Conservation (phyloP, 1,140 invertebrate species). For the Planococcus citri region DNA sequence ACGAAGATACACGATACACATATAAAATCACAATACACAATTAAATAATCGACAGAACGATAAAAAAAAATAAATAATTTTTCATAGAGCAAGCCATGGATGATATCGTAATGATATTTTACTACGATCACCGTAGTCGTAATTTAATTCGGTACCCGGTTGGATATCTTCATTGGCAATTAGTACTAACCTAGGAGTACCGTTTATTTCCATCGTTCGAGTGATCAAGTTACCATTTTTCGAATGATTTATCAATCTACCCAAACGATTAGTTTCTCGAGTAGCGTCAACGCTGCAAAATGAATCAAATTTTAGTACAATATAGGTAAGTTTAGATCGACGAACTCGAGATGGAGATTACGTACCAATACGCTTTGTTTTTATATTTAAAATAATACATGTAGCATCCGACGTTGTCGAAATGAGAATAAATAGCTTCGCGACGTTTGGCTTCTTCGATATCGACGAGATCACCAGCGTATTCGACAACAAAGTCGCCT, state of each 20-base stretch:
- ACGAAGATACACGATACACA: too few species aligned
- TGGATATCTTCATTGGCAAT: constrained; percentile 80
- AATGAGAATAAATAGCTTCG: constrained; percentile 71
- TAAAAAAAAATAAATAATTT: too few species aligned
- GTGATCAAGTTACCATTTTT: constrained; percentile 81
- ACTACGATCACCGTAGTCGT: constrained; percentile 95
- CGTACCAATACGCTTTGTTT: constrained; percentile 84
- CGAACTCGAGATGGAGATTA: constrained; percentile 21
- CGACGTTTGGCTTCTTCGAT: constrained; percentile 65
- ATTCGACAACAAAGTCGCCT: constrained; percentile 94
- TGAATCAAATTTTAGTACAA: not conserved
- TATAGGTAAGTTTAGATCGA: too few species aligned
- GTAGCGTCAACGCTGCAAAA: constrained; percentile 85
- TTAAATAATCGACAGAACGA: too few species aligned
- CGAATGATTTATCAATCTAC: constrained; percentile 92
- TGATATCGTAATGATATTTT: constrained; percentile 76
- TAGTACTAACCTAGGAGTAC: constrained; percentile 70
- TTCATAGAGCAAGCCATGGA: constrained; percentile 73
- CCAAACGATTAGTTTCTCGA: constrained; percentile 70
- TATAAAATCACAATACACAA: too few species aligned
- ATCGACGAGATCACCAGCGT: constrained; percentile 84
- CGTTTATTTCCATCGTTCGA: constrained; percentile 65
- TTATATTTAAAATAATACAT: constrained; percentile 98
- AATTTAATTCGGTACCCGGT: constrained; percentile 77
- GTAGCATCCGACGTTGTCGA: constrained; percentile 86